These are phyloP conservation scores for Taenaris catops DNA, from an alignment of 2,888 invertebrate genomes.

Conservation along the genomic window DNA sequence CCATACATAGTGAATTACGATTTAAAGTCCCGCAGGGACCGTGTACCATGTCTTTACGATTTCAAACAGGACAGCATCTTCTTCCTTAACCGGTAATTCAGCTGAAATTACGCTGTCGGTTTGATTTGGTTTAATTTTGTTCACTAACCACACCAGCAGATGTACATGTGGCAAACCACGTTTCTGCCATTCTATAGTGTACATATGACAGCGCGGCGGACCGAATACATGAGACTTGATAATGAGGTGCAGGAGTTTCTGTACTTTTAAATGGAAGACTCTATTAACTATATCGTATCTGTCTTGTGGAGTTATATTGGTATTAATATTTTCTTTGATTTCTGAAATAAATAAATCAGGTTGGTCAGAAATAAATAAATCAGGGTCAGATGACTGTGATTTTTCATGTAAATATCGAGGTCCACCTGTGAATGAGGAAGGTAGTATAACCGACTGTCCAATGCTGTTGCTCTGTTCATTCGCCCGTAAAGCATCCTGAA, in stretches of 20 bases:
- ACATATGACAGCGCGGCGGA: conserved; percentile 19
- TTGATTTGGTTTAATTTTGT: conserved; percentile 27
- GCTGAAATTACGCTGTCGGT: conserved; percentile 26
- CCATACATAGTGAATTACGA: conserved; percentile 26
- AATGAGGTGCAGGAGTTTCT: conserved; percentile 21
- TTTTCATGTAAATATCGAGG: conserved; percentile 24
- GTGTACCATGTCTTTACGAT: conserved; percentile 27
- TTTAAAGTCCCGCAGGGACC: conserved; percentile 25
- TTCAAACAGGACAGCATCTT: conserved; percentile 25
- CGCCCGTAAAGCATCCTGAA: conserved; percentile 21
- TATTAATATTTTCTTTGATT: conserved; percentile 24
- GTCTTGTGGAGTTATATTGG: conserved; percentile 21
- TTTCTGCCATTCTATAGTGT: conserved; percentile 27
- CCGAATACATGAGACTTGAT: conserved; percentile 24
- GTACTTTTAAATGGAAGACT: conserved; percentile 26
- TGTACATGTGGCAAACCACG: conserved; percentile 26
- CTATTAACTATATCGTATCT: conserved; percentile 24
- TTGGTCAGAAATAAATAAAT: conserved; percentile 17
- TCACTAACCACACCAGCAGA: conserved; percentile 25
- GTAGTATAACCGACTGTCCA: conserved; percentile 22
- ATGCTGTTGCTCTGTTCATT: conserved; percentile 18
- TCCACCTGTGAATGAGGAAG: conserved; percentile 24
- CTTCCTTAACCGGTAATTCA: conserved; percentile 25
- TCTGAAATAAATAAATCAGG: conserved; percentile 18
- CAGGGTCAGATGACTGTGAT: conserved; percentile 22